A percentile compares a stretch with the other conserved stretches of the same genome.
phyloP scores from a whole-genome alignment of 1,140 invertebrate species.

The Trichonephila clavipes region DNA sequence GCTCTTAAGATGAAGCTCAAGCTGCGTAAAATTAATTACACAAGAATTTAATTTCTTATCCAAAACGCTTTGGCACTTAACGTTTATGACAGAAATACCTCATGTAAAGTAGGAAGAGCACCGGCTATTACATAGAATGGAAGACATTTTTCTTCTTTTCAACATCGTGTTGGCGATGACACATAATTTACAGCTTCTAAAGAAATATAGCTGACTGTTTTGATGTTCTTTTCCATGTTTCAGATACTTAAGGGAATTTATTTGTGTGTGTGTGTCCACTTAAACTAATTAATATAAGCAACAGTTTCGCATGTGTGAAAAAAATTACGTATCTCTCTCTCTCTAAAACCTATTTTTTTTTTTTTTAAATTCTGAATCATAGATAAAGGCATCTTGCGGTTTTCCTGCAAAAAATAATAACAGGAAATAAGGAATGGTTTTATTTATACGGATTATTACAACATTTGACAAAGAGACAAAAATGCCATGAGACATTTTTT shows the following conservation, averaged over 20 bases:
- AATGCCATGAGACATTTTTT: too few relatives aligned
- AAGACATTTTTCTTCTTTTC: background rate
- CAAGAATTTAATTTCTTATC: slow-evolving; percentile 15
- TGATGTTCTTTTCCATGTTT: background rate
- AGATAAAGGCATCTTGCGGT: too few relatives aligned
- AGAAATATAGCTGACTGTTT: slow-evolving; percentile 14
- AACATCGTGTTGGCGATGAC: background rate
- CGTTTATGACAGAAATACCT: slow-evolving; percentile 18
- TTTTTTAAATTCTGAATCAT: background rate
- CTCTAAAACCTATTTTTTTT: too few relatives aligned
- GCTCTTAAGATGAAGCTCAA: background rate
- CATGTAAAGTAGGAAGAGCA: background rate
- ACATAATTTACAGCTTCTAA: background rate
- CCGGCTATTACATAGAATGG: background rate
- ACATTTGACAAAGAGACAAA: too few relatives aligned
- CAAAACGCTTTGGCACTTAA: background rate
- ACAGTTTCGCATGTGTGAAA: background rate
- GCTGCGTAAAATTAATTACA: background rate
- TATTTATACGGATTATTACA: too few relatives aligned
- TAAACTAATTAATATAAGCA: background rate
- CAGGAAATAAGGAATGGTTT: too few relatives aligned
- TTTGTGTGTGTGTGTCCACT: too few relatives aligned
- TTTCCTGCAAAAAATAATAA: too few relatives aligned
- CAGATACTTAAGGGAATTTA: background rate
- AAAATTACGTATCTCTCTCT: background rate